Evolutionary conservation across 2,113 vertebrate genomes (phyloP).

Genomic region (Corythoichthys intestinalis): DNA sequence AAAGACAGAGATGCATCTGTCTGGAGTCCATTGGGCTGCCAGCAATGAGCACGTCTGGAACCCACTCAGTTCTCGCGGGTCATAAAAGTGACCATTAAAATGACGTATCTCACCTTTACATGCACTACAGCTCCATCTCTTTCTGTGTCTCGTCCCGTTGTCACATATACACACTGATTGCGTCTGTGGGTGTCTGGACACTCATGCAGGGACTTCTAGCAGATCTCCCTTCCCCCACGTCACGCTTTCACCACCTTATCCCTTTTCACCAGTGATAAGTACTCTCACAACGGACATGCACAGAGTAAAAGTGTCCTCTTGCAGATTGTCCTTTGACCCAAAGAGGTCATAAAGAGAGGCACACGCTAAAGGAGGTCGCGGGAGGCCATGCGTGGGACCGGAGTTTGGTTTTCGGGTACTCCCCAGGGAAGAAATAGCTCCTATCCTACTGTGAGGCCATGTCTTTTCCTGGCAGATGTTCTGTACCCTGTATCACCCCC

Average conservation of each 20-base stretch:
- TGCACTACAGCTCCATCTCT: conserved; percentile 13
- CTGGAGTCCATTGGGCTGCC: conserved; percentile 26
- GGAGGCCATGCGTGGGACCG: conserved; percentile 38
- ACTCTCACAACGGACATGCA: conserved; percentile 22
- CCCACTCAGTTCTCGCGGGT: conserved; percentile 41
- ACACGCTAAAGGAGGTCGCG: conserved; percentile 59
- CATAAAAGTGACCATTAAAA: conserved; percentile 66
- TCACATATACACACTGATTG: conserved; percentile 19
- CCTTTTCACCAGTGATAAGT: conserved; percentile 24
- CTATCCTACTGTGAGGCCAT: conserved; percentile 33
- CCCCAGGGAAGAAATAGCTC: conserved; percentile 31
- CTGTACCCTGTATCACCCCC: conserved; percentile 7
- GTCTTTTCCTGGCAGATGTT: conserved; percentile 45
- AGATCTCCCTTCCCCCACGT: background rate
- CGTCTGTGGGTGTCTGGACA: conserved; percentile 38
- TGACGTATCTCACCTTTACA: conserved; percentile 46
- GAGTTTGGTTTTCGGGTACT: conserved; percentile 41
- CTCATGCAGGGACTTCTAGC: conserved; percentile 1
- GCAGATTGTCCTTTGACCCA: conserved; percentile 42
- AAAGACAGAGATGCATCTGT: conserved; percentile 42
- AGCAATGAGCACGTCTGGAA: conserved; percentile 33
- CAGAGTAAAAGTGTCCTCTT: conserved; percentile 45
- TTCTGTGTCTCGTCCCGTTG: conserved; percentile 15
- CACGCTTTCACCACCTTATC: conserved; percentile 7
- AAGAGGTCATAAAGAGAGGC: conserved; percentile 45